Evolutionary conservation across 2,888 invertebrate genomes (phyloP).

Genomic region (Creontiades dilutus): DNA sequence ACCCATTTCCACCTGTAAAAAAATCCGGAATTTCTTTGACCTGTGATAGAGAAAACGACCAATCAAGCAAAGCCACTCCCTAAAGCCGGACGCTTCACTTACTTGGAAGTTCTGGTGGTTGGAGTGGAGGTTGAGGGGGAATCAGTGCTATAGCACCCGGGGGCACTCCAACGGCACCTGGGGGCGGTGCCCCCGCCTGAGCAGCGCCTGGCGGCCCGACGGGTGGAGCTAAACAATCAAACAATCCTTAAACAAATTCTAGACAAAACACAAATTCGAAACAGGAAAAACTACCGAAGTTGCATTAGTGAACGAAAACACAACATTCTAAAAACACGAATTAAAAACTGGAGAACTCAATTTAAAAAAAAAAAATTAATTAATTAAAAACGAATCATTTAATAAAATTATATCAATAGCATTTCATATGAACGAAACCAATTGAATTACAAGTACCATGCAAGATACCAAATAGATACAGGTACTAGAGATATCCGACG

Average conservation of each 20-base stretch:
- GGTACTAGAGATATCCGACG: too few relatives aligned
- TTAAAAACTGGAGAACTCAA: too few relatives aligned
- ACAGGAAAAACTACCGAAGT: background rate
- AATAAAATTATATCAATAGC: too few relatives aligned
- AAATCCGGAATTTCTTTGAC: too few relatives aligned
- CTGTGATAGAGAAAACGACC: too few relatives aligned
- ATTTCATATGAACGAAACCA: too few relatives aligned
- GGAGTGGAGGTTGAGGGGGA: conserved; percentile 80
- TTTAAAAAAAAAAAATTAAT: too few relatives aligned
- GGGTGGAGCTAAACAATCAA: conserved; percentile 81
- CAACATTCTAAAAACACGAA: too few relatives aligned
- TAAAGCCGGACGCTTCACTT: conserved; percentile 74
- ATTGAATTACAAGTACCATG: too few relatives aligned
- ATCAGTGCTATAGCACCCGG: conserved; percentile 82
- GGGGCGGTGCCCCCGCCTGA: conserved; percentile 77
- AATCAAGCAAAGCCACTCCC: background rate
- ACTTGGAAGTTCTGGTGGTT: conserved; percentile 86
- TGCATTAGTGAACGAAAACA: background rate
- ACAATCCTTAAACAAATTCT: conserved; percentile 65
- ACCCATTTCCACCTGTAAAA: too few relatives aligned
- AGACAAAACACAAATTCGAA: conserved; percentile 55
- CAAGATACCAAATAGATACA: too few relatives aligned
- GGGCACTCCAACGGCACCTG: conserved; percentile 77
- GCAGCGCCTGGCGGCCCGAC: conserved; percentile 78
- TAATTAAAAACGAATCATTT: too few relatives aligned